Conservation (phyloP, 2,113 vertebrate species). For the Vulpes ferrilata region DNA sequence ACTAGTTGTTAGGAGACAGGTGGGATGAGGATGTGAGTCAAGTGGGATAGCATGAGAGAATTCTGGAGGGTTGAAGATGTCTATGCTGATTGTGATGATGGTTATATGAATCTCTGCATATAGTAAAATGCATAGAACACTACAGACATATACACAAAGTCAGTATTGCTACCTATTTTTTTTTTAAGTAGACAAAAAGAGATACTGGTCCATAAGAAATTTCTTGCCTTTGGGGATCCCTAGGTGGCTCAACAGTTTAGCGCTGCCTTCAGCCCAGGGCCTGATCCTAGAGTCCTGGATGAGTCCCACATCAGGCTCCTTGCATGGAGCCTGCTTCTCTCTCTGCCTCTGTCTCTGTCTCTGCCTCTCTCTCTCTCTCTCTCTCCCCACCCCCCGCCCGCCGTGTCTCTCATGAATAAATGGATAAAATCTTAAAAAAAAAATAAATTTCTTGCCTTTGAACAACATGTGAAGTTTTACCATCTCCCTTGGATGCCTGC, state of each 20-base stretch:
- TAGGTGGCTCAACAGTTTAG: too few relatives aligned
- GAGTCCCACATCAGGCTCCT: too few relatives aligned
- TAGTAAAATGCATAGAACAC: not conserved
- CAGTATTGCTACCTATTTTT: not conserved
- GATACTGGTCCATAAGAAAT: not conserved
- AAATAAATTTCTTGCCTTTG: not conserved
- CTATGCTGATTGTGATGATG: not conserved
- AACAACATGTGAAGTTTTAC: not conserved
- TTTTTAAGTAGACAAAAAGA: not conserved
- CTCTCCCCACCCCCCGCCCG: fast-evolving
- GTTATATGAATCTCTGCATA: not conserved
- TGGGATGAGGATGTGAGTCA: not conserved
- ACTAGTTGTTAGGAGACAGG: not conserved
- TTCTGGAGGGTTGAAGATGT: not conserved
- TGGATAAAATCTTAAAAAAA: too few relatives aligned
- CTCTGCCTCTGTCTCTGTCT: too few relatives aligned
- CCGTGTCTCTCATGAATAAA: too few relatives aligned
- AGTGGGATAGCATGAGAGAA: not conserved
- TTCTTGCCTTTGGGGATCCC: too few relatives aligned
- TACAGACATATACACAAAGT: not conserved
- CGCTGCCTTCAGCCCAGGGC: too few relatives aligned
- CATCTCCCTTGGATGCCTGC: not conserved
- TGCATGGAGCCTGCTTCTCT: too few relatives aligned
- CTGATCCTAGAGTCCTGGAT: too few relatives aligned
- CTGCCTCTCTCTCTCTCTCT: too few relatives aligned